Evolutionary conservation across 2,888 invertebrate genomes (phyloP), one percentile per base, ranked within the genome.

Genomic region (Dichetophora obliterata): DNA sequence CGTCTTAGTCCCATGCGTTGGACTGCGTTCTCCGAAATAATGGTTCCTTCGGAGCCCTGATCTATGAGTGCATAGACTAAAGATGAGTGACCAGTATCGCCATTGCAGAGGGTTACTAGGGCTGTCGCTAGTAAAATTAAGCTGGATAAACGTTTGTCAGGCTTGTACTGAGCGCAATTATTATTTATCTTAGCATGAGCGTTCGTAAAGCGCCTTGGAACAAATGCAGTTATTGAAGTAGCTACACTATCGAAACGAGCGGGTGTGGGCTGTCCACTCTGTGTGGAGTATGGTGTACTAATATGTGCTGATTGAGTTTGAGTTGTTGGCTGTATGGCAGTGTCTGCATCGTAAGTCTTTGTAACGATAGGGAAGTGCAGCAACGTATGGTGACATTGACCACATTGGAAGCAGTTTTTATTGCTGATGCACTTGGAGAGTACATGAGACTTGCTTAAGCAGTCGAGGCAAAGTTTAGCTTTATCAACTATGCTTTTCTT

Each of bases 21-120:
- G 24, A 73, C 31, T 9, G 34, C 77, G n/a, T 66, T 6, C 59
- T 77, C 73, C 14, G 77, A 73, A 16, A 77, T 73, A 14, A 69
- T 27, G n/a, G 68, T 72, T 4, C 68, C 77, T 61, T 69, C 73
- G 6, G 74, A 77, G 16, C 77, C 73, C 24, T 73, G 68, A 54
- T 77, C 77, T 14, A 76, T 66, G 2, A 76, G 54, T 19, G 76
- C 76, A 63, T 34, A 19, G 11, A 69, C 27, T 27, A 66, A 9
- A 22, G n/a, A 50, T n/a, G 68, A 69, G 19, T 69, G 61, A 19
- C 57, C 48, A 6, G 66, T 57, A 66, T 19, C 34, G 52, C 63
- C 74, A 63, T 61, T 77, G 14, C n/a, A 27, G 31, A 73, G 31
- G 0, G 54, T 31, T 31, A 73, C 61, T n/a, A 72, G 48, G 24